A percentile compares a stretch with the other conserved stretches of the same genome.
These are phyloP conservation scores for Philopotamus ludificatus DNA, from an alignment of 1,140 invertebrate genomes.

Conservation along the genomic window DNA sequence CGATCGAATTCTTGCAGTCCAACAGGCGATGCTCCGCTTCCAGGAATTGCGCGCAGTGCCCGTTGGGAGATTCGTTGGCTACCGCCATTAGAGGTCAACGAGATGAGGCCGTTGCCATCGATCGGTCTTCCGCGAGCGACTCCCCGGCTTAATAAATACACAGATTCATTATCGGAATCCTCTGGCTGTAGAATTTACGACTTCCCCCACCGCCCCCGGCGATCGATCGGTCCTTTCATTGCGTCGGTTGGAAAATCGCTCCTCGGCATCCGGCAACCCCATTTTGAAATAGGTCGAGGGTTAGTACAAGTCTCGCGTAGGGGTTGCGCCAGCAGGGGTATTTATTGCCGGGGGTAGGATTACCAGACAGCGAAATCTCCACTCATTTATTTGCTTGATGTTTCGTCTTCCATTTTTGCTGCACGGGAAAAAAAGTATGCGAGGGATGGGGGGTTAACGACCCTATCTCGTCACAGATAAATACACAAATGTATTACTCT, in stretches of 20 bases:
- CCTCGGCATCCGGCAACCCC: conserved; percentile 17
- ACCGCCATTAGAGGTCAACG: no score
- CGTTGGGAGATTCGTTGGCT: no score
- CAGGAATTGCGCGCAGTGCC: no score
- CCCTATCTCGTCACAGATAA: no score
- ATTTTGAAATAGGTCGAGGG: conserved; percentile 31
- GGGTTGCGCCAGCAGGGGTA: not conserved
- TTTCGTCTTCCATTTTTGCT: conserved; percentile 13
- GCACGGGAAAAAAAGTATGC: not conserved
- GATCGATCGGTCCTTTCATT: conserved; percentile 24
- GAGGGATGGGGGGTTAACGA: conserved; percentile 6
- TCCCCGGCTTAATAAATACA: no score
- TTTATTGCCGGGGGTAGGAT: conserved; percentile 11
- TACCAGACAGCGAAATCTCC: conserved; percentile 26
- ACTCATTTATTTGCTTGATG: conserved; percentile 19
- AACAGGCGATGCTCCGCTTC: no score
- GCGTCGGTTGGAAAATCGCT: conserved; percentile 14
- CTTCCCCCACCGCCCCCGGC: not conserved
- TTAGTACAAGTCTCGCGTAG: not conserved
- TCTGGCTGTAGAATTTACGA: not conserved
- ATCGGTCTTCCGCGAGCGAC: no score
- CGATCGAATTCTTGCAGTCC: no score
- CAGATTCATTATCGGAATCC: no score
- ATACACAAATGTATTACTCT: no score
- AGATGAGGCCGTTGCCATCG: no score